Evolutionary conservation across 2,888 invertebrate species (phyloP), one percentile per base, ranked within the genome.

Genomic region (Rhorus exstirpatorius): DNA sequence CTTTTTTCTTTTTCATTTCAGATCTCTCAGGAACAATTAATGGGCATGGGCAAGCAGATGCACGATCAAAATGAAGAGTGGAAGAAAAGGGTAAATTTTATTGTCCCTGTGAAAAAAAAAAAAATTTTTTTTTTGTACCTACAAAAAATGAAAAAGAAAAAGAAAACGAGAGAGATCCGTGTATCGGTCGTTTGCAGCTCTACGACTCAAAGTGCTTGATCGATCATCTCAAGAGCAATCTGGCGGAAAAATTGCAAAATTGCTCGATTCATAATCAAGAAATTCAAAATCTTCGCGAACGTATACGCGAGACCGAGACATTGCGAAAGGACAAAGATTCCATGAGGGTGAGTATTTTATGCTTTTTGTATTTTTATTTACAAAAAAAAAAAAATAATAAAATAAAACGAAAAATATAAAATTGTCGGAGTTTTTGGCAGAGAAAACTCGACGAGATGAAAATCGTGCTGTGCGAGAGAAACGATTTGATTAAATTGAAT

Each of bases 261-360:
- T 88, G 84, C 68, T 55, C 79, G 55, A 78, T 67, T 10, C 87
- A 87, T 51, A 77, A 60, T 3, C 81, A 87, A 19, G 87, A 90
- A 81, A 85, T 90, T 35, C 85, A 88, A 65, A 79, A 86, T 17
- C 82, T 90, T 12, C 79, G 80, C 3, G 81, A 55, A 2, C 80
- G 55, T 26, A 71, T 81, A 3, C 82, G 87, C 49, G 86, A 89
- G 53, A 58, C 55, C 3, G 84, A 86, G 44, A 35, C 77, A 3
- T 41, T 89, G 14, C 85, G 72, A 19, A 35, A 67, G n/a, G 89
- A 91, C 26, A 86, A 85, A 63, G 86, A 89, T 53, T 84, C 81
- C 10, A 82, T 90, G n/a, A 60, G 63, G 49, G 89, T 89, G n/a
- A 70, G 49, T n/a, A n/a, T n/a, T n/a, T n/a, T n/a, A n/a, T n/a